Percentiles rank a stretch among this genome's conserved stretches.
These are phyloP conservation scores for Leptinotarsa lineolata DNA, from an alignment of 1,140 invertebrate species.

Conservation along the genomic window DNA sequence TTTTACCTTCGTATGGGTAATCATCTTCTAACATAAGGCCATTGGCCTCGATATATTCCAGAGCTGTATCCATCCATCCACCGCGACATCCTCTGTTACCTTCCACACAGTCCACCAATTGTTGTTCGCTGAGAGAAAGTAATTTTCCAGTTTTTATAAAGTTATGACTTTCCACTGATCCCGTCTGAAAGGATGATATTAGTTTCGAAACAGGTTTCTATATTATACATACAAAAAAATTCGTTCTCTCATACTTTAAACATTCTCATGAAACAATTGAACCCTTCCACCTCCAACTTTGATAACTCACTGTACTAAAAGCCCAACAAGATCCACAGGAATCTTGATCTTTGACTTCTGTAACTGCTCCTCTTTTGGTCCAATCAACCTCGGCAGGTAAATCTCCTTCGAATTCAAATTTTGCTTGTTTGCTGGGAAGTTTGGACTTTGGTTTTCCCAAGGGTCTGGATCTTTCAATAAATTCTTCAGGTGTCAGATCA, in stretches of 20 bases:
- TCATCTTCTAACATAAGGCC: constrained; percentile 18
- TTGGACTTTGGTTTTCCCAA: too few species aligned
- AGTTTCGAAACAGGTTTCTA: too few species aligned
- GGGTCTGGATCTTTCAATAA: constrained; percentile 60
- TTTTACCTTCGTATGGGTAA: not conserved
- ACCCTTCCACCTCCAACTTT: not conserved
- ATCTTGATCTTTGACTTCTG: constrained; percentile 31
- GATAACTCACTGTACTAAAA: constrained; percentile 29
- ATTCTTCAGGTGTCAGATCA: constrained; percentile 84
- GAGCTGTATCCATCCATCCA: constrained; percentile 5
- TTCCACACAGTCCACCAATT: constrained; percentile 35
- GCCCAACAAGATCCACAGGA: constrained; percentile 29
- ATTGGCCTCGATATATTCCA: constrained; percentile 1
- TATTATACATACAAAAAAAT: not conserved
- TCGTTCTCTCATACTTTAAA: not conserved
- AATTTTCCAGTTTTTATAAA: not conserved
- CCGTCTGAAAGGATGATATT: constrained; percentile 10
- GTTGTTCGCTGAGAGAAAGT: constrained; percentile 34
- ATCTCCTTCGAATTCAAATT: not conserved
- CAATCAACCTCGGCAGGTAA: constrained; percentile 30
- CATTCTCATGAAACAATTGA: not conserved
- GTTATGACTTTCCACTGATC: constrained; percentile 15
- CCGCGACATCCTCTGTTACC: constrained; percentile 10
- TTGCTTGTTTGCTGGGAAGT: not conserved
- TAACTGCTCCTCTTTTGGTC: constrained; percentile 46